These are phyloP conservation scores for Brachyrhaphis roseni DNA, from an alignment of 2,797 vertebrate species.

Conservation along the genomic window DNA sequence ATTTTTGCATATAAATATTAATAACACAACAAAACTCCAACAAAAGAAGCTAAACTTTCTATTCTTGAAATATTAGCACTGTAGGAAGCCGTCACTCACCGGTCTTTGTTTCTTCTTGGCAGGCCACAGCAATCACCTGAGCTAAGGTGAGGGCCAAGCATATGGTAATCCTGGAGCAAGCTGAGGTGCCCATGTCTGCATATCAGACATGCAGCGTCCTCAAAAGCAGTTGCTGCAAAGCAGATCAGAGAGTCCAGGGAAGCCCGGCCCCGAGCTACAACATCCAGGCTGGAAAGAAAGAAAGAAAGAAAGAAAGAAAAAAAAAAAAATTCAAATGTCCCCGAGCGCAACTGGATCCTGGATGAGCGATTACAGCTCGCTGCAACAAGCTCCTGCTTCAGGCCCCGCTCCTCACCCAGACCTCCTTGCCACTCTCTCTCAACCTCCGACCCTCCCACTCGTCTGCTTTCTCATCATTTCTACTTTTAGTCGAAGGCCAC, in stretches of 20 bases:
- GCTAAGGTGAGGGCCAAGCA: slow-evolving; percentile 70
- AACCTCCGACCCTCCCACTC: slow-evolving; percentile 40
- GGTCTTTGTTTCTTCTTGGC: slow-evolving; percentile 71
- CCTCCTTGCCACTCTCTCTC: slow-evolving; percentile 43
- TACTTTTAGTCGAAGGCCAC: slow-evolving; percentile 40
- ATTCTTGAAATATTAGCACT: neutral
- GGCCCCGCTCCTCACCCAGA: slow-evolving; percentile 6
- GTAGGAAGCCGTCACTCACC: slow-evolving; percentile 68
- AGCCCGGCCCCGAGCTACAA: slow-evolving; percentile 48
- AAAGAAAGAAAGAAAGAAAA: no score
- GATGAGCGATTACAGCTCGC: slow-evolving; percentile 51
- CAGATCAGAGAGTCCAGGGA: slow-evolving; percentile 25
- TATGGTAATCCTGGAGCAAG: slow-evolving; percentile 68
- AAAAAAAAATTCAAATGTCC: slow-evolving; percentile 51
- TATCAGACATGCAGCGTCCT: slow-evolving; percentile 54
- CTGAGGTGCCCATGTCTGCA: slow-evolving; percentile 68
- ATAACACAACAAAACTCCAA: neutral
- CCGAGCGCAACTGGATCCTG: slow-evolving; percentile 65
- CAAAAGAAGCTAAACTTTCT: neutral
- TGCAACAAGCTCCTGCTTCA: slow-evolving; percentile 54
- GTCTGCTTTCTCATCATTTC: slow-evolving; percentile 49
- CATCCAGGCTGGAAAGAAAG: slow-evolving; percentile 50
- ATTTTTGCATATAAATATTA: neutral
- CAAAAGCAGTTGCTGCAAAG: slow-evolving; percentile 32
- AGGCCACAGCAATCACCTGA: slow-evolving; percentile 73